Percentiles rank a stretch among this genome's conserved stretches.
These are phyloP conservation scores for Caenorhabditis sp. DNA, from an alignment of 2,888 invertebrate species.

Conservation along the genomic window DNA sequence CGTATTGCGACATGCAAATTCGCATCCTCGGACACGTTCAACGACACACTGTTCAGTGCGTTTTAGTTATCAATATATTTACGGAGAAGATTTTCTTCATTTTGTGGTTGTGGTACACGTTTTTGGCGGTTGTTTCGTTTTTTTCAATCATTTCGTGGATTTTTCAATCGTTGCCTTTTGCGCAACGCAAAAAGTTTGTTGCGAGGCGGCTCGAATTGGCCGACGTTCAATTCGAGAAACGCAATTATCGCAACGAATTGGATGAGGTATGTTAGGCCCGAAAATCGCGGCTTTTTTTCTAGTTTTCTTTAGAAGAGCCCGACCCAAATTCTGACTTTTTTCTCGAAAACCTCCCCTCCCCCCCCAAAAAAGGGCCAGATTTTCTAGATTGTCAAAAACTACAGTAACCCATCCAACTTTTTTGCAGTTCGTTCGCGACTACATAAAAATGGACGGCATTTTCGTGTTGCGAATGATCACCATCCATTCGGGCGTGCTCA, in stretches of 20 bases:
- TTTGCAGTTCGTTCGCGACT: conserved; percentile 63
- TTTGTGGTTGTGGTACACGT: conserved; percentile 70
- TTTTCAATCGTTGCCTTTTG: conserved; percentile 60
- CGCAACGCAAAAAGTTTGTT: conserved; percentile 63
- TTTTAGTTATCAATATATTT: conserved; percentile 70
- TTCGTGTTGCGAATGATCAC: conserved; percentile 70
- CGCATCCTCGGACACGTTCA: conserved; percentile 68
- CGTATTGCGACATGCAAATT: conserved; percentile 69
- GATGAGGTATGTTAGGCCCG: conserved; percentile 62
- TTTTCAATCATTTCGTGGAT: conserved; percentile 63
- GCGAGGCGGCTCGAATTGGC: conserved; percentile 67
- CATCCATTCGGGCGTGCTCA: conserved; percentile 63
- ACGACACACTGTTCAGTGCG: conserved; percentile 70
- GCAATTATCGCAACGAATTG: conserved; percentile 46
- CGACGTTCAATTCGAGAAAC: conserved; percentile 64
- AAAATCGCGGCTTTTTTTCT: no score
- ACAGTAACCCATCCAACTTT: no score
- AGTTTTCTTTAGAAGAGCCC: no score
- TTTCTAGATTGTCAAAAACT: no score
- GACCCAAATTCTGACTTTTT: no score
- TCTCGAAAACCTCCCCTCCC: no score
- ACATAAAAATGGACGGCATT: conserved; percentile 69
- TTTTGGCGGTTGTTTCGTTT: conserved; percentile 55
- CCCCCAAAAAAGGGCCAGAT: no score
- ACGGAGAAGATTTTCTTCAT: conserved; percentile 71